phyloP scores from a whole-genome alignment of 2,888 invertebrate genomes.

The Steinernema carpocapsae region DNA sequence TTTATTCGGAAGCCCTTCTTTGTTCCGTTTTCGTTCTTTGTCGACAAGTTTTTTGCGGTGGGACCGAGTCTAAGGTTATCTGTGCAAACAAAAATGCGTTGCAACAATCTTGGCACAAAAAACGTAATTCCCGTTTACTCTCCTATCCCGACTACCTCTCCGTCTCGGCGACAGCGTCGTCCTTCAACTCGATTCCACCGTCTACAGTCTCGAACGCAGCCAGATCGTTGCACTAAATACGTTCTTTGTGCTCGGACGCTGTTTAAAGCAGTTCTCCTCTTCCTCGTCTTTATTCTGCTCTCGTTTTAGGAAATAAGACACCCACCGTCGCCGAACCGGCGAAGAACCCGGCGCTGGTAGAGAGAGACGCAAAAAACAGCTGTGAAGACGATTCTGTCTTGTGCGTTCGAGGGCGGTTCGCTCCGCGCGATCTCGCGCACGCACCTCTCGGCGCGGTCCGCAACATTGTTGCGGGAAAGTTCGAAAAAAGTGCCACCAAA shows the following conservation, averaged over 20 bases:
- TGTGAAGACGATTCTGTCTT: neutral
- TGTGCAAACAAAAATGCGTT: neutral
- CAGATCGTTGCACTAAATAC: neutral
- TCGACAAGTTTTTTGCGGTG: too few species aligned
- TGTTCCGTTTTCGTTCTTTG: neutral
- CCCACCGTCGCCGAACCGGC: neutral
- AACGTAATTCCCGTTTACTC: neutral
- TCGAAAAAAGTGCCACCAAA: constrained; percentile 34
- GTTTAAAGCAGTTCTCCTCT: constrained; percentile 18
- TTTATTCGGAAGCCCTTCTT: neutral
- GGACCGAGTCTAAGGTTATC: neutral
- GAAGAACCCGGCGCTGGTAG: neutral
- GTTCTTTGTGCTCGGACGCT: constrained; percentile 5
- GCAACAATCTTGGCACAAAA: constrained; percentile 1
- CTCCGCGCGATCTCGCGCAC: neutral
- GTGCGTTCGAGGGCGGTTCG: neutral
- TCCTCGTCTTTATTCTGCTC: constrained; percentile 9
- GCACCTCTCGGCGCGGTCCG: neutral
- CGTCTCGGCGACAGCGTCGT: neutral
- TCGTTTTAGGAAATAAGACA: constrained; percentile 10
- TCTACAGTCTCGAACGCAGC: constrained; percentile 1
- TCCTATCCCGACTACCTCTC: neutral
- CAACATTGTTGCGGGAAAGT: constrained; percentile 5
- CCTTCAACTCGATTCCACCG: neutral
- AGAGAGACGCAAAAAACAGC: neutral